phyloP scores from a whole-genome alignment of 2,888 invertebrate genomes.

The Camptogramma bilineatum region DNA sequence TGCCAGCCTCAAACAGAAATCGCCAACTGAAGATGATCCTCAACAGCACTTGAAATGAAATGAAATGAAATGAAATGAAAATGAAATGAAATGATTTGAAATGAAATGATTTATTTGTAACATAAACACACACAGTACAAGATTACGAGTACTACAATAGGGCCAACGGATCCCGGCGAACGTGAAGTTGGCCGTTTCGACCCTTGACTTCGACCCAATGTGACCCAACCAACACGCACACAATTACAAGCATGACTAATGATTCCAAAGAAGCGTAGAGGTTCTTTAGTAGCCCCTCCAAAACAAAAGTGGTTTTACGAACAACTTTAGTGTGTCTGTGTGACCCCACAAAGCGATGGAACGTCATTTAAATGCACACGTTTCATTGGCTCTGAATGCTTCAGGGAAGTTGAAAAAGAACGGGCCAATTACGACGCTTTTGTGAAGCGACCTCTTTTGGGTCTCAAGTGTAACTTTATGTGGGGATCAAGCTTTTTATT shows the following conservation, averaged over 20 bases:
- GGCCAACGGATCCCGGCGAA: too few species aligned
- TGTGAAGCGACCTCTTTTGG: slow-evolving; percentile 81
- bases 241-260: slow-evolving; percentile 79
- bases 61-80: too few species aligned
- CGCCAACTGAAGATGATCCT: slow-evolving; percentile 20
- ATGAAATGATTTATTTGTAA: too few species aligned
- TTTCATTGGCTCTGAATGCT: slow-evolving; percentile 86
- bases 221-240: slow-evolving; percentile 24
- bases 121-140: too few species aligned
- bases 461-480: slow-evolving; percentile 81
- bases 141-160: too few species aligned
- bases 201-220: slow-evolving; percentile 21
- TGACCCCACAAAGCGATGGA: slow-evolving; percentile 82
- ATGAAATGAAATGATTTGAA: too few species aligned
- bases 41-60: slow-evolving; percentile 27
- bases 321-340: slow-evolving; percentile 83
- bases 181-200: too few species aligned
- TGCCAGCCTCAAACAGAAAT: slow-evolving; percentile 2
- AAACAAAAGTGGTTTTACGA: slow-evolving; percentile 81
- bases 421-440: slow-evolving; percentile 85
- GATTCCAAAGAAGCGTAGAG: slow-evolving; percentile 74
- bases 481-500: slow-evolving; percentile 72
- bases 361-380: slow-evolving; percentile 86
- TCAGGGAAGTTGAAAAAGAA: slow-evolving; percentile 84
- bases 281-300: slow-evolving; percentile 73